Conservation (phyloP, 2,888 invertebrate species). For the Andrena fulva region DNA sequence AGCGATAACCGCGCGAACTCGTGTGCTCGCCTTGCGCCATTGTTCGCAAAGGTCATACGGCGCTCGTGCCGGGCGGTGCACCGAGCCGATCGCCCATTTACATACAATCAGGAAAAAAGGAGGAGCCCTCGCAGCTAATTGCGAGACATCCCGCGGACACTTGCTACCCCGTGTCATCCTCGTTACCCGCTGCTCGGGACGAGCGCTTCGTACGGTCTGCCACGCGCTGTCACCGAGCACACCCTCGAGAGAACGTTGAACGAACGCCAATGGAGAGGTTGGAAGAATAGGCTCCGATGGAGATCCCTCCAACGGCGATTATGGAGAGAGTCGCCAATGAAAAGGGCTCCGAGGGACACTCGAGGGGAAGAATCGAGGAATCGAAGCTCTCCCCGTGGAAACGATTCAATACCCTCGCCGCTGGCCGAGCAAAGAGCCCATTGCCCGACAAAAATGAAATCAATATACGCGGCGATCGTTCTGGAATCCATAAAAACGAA, state of each 20-base stretch:
- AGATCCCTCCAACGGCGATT: neutral
- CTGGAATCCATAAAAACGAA: constrained; percentile 39
- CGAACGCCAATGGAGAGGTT: neutral
- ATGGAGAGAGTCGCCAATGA: neutral
- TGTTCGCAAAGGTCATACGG: constrained; percentile 51
- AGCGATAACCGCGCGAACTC: constrained; percentile 21
- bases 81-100: constrained; percentile 41
- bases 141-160: constrained; percentile 28
- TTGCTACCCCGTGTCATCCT: constrained; percentile 1
- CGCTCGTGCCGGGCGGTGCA: constrained; percentile 2
- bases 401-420: neutral
- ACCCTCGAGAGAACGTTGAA: neutral
- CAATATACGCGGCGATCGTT: constrained; percentile 12
- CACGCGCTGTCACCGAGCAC: neutral
- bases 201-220: neutral
- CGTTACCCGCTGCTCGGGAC: constrained; percentile 13
- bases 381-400: neutral
- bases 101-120: constrained; percentile 45
- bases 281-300: neutral
- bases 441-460: constrained; percentile 4
- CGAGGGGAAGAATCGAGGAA: neutral
- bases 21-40: constrained; percentile 23
- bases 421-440: neutral
- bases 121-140: constrained; percentile 30
- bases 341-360: neutral